phyloP scores from a whole-genome alignment of 2,888 invertebrate genomes.

The Ametastegia equiseti region DNA sequence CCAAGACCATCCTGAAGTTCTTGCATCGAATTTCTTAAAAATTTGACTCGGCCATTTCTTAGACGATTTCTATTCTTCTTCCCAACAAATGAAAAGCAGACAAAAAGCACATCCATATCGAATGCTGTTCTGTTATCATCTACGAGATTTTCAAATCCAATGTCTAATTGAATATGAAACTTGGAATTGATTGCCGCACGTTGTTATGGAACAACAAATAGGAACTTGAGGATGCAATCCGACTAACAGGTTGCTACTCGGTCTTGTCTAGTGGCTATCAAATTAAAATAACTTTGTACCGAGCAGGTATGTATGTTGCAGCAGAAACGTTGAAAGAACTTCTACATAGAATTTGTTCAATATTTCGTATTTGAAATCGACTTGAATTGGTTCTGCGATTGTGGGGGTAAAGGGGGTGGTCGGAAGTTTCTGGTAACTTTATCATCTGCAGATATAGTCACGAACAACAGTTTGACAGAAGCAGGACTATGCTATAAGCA shows the following conservation, averaged over 20 bases:
- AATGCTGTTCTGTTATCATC: background rate
- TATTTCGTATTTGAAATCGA: background rate
- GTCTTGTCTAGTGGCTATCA: background rate
- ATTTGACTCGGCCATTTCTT: no score
- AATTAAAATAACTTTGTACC: background rate
- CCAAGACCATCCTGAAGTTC: no score
- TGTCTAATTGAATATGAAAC: background rate
- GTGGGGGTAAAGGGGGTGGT: background rate
- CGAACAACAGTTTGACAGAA: slow-evolving; percentile 28
- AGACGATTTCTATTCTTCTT: no score
- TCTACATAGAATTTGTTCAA: background rate
- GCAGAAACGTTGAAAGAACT: background rate
- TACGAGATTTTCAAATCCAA: background rate
- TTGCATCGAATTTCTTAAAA: no score
- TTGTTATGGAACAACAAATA: background rate
- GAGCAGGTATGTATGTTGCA: background rate
- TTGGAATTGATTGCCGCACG: background rate
- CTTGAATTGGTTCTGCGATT: background rate
- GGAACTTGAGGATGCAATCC: background rate
- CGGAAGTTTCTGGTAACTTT: slow-evolving; percentile 28
- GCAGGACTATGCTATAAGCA: background rate
- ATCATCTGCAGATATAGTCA: background rate
- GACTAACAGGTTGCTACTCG: slow-evolving; percentile 1
- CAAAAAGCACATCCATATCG: background rate
- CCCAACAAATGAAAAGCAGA: no score